A percentile compares a stretch with the other conserved stretches of the same genome.
These are phyloP conservation scores for Chorisops tibialis DNA, from an alignment of 2,888 invertebrate species.

Conservation along the genomic window DNA sequence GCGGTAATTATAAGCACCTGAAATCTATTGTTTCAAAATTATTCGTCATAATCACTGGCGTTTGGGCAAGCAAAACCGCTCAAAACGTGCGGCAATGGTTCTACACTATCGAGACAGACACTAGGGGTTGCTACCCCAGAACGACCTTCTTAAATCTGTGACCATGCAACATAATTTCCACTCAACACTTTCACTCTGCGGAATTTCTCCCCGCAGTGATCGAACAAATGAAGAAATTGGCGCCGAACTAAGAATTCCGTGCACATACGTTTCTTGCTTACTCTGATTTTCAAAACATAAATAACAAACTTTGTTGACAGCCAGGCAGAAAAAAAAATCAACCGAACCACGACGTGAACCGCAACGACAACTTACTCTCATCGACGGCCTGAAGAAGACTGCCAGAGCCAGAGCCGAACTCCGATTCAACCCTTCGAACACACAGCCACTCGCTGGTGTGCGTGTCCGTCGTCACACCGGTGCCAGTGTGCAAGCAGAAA, in stretches of 20 bases:
- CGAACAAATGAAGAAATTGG: background rate
- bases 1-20: conserved; percentile 19
- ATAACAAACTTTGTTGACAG: conserved; percentile 16
- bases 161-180: background rate
- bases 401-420: background rate
- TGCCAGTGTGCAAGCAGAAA: too few species aligned
- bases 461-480: background rate
- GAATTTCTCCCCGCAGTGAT: background rate
- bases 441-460: background rate
- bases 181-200: background rate
- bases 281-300: conserved; percentile 22
- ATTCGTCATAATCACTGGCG: conserved; percentile 20
- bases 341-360: conserved; percentile 12
- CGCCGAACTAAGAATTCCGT: background rate
- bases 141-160: background rate
- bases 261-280: conserved; percentile 4
- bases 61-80: too few species aligned
- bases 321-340: conserved; percentile 7
- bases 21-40: conserved; percentile 26
- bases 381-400: conserved; percentile 17
- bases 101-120: background rate
- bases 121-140: background rate
- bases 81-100: too few species aligned
- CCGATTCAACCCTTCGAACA: background rate
- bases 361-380: conserved; percentile 8